These are phyloP conservation scores for Meles meles DNA, from an alignment of 2,113 vertebrate genomes.

Conservation along the genomic window DNA sequence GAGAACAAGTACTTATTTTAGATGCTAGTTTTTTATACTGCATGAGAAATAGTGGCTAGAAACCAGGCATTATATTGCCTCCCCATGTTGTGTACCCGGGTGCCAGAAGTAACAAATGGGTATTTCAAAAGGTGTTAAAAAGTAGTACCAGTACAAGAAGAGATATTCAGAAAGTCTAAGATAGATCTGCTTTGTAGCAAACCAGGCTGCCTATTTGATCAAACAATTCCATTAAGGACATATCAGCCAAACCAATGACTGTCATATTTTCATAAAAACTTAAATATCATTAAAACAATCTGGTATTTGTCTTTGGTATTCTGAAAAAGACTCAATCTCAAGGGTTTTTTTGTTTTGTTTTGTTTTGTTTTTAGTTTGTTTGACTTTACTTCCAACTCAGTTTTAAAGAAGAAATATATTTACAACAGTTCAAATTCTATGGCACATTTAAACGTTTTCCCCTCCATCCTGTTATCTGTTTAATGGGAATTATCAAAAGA, in stretches of 20 bases:
- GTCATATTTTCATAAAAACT: neutral
- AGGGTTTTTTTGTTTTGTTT: neutral
- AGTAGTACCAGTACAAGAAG: neutral
- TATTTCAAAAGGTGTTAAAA: slow-evolving; percentile 8
- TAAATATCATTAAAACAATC: neutral
- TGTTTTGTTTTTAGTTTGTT: neutral
- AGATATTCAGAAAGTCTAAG: neutral
- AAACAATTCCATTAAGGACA: neutral
- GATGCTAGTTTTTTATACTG: neutral
- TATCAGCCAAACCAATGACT: neutral
- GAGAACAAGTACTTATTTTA: neutral
- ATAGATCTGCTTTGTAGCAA: neutral
- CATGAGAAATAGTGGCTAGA: neutral
- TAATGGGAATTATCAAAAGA: neutral
- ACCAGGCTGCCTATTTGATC: neutral
- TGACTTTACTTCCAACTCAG: neutral
- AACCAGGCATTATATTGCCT: neutral
- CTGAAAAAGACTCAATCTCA: neutral
- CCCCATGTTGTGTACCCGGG: neutral
- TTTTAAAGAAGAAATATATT: neutral
- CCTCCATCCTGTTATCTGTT: neutral
- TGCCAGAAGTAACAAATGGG: neutral
- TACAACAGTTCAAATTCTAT: neutral
- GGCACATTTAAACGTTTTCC: neutral
- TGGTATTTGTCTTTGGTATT: neutral